These are phyloP conservation scores for Lasioglossum figueresi DNA, from an alignment of 2,888 invertebrate species.

Conservation along the genomic window DNA sequence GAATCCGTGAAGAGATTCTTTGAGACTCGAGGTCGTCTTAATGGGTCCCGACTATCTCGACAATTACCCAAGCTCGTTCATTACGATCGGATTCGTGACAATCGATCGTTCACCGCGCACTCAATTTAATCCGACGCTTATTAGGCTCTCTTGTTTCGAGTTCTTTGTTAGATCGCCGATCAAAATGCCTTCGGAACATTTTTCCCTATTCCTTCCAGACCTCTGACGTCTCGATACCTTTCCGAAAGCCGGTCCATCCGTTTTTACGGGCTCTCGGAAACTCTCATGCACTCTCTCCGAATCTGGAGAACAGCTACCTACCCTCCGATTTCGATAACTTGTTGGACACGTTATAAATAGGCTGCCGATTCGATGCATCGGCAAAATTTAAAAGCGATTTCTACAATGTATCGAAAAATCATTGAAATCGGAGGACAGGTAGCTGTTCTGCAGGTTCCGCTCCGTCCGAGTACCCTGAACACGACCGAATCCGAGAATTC, in stretches of 20 bases:
- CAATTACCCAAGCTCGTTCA: slow-evolving; percentile 24
- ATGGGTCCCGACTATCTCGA: neutral
- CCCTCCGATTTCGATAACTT: neutral
- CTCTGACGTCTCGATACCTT: neutral
- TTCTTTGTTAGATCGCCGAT: neutral
- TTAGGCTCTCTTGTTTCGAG: neutral
- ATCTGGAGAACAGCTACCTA: neutral
- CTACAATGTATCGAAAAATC: neutral
- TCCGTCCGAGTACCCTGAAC: neutral
- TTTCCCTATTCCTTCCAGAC: neutral
- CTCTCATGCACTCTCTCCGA: neutral
- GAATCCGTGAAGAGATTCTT: slow-evolving; percentile 21
- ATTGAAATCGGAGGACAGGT: neutral
- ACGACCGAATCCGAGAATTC: neutral
- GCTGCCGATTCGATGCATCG: no score
- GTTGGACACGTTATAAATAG: no score
- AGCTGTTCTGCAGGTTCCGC: neutral
- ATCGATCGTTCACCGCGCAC: neutral
- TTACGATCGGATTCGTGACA: slow-evolving; percentile 7
- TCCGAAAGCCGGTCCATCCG: neutral
- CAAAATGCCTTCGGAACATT: neutral
- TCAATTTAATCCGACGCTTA: neutral
- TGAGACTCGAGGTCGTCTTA: slow-evolving; percentile 11
- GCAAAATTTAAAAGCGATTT: no score
- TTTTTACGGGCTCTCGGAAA: neutral